Evolutionary conservation across 2,113 vertebrate genomes (phyloP), one percentile per base, ranked within the genome.

Genomic region (Nothocercus nigrocapillus): DNA sequence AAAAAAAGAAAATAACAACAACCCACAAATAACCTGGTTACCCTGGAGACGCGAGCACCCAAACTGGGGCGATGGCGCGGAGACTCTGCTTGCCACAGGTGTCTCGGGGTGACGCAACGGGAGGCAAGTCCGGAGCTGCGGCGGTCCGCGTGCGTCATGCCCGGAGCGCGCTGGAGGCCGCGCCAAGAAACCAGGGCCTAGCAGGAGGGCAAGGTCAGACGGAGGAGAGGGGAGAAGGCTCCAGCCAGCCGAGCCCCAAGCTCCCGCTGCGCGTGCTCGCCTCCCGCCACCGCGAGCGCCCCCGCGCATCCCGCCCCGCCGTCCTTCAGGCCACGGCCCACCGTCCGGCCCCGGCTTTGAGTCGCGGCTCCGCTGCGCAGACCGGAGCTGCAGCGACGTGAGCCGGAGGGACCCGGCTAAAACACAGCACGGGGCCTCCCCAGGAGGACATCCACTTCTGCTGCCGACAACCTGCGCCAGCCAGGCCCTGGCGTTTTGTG

Each of bases 21-120:
- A 42, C 66, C 70, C 86, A 79, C 62, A 93, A 94, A 90, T 90
- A 90, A 96, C 77, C 85, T 91, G 69, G 80, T 93, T 96, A 82
- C 88, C 93, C 90, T 93, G 88, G 92, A 86, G 94, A 95, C 86
- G 44, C 11, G n/a, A 90, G 77, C 90, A 88, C 61, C 76, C 88
- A 77, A 75, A 84, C 72, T 92, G 42, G 62, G 77, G 69, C 7
- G 66, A 84, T 2, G 40, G 53, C 92, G 90, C 59, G 88, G 94
- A 88, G 89, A 7, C 9, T 88, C 92, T 88, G 62, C 34, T 92
- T 90, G 78, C 85, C 76, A 83, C 0, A 0, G 59, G 61, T 1
- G 0, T 56, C 56, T 61, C 58, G 10, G 28, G 44, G 44, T 94
- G 88, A 88, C 0, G 16, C 83, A 97, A 93, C 4, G 72, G 47